Evolutionary conservation across 2,888 invertebrate species (phyloP), one percentile per base, ranked within the genome.

Genomic region (Troilus luridus): DNA sequence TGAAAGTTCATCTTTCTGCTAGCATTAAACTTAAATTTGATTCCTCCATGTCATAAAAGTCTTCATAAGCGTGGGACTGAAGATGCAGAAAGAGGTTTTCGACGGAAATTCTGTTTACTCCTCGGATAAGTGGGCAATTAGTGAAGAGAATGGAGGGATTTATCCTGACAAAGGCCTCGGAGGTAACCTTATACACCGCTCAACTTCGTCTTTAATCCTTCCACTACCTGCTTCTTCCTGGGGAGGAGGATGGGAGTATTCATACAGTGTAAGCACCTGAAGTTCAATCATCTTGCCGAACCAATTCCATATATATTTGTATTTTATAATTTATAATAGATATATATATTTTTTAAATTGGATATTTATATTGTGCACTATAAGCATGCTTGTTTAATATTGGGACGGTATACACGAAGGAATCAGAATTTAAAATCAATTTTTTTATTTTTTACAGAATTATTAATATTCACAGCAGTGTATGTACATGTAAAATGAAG

Each of bases 91-190:
- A 72, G 27, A 27, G 41, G 72, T 8, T 27, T 77, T 77, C 41
- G 41, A 56, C 59, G 3, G 89, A 64, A 64, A 62, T 62, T 89
- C 64, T 89, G 89, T 89, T 89, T 89, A 89, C 89, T 24, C n/a
- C 72, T 77, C 9, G 27, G 89, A 62, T 64, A 89, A 89, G 89
- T 89, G 89, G 89, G 89, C 89, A 89, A 89, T 89, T 89, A 89
- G 89, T 54, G 62, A 27, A 89, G 89, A 89, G 89, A 89, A 89
- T 67, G 67, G 89, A 89, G 56, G 89, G 89, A 64, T 62, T 88
- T 88, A 62, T 12, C 60, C 60, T 27, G 27, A 89, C 89, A 89
- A 89, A 89, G 89, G 64, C n/a, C 64, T 89, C 14, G 56, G n/a
- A 58, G 85, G 85, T 41, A 89, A 89, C 89, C 89, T 27, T 67